These are phyloP conservation scores for Aythya baeri DNA, from an alignment of 2,113 vertebrate genomes.

Conservation along the genomic window DNA sequence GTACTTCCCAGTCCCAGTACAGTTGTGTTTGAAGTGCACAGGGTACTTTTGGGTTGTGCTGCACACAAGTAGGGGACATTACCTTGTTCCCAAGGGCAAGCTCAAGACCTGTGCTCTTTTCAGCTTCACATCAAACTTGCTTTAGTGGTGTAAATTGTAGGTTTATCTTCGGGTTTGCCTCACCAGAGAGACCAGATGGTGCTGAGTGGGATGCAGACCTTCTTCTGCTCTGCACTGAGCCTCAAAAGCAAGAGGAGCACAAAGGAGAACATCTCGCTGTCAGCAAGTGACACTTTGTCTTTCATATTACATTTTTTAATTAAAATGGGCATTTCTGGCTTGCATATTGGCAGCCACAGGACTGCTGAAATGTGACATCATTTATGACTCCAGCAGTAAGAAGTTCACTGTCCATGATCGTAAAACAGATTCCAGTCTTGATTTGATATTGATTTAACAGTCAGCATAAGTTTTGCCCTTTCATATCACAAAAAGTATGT, in stretches of 20 bases:
- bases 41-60: neutral
- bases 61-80: neutral
- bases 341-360: slow-evolving; percentile 46
- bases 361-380: slow-evolving; percentile 75
- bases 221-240: neutral
- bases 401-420: slow-evolving; percentile 59
- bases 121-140: neutral
- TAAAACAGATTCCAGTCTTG: slow-evolving; percentile 78
- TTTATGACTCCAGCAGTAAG: slow-evolving; percentile 73
- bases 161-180: neutral
- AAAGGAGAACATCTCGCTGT: slow-evolving; percentile 42
- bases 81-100: neutral
- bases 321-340: slow-evolving; percentile 69
- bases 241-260: neutral
- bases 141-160: neutral
- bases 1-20: neutral
- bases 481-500: slow-evolving; percentile 76
- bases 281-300: slow-evolving; percentile 59
- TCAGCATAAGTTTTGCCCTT: slow-evolving; percentile 75
- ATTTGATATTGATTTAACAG: slow-evolving; percentile 81
- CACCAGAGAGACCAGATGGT: neutral
- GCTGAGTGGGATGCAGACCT: neutral
- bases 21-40: neutral
- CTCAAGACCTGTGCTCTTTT: neutral
- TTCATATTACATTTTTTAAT: slow-evolving; percentile 72